phyloP scores from a whole-genome alignment of 1,140 invertebrate species.

The Sycobia sp. region DNA sequence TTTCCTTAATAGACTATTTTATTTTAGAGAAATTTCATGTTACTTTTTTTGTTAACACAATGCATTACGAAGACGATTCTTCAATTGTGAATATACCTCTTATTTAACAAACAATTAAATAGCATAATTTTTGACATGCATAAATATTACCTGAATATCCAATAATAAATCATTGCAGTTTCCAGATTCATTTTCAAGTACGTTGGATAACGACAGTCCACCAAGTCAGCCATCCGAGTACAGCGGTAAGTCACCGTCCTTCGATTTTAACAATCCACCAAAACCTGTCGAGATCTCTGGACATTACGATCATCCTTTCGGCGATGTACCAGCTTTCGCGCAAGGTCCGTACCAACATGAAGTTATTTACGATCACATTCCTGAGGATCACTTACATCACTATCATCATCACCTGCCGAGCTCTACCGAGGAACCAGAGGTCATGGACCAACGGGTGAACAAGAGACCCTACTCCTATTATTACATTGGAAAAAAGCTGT shows the following conservation, averaged over 20 bases:
- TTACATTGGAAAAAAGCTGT: constrained; percentile 79
- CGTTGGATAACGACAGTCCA: constrained; percentile 2
- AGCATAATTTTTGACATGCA: constrained; percentile 31
- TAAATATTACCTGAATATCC: too few relatives aligned
- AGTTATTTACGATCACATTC: constrained; percentile 53
- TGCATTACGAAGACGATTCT: too few relatives aligned
- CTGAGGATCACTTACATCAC: constrained; percentile 56
- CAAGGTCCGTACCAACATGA: constrained; percentile 60
- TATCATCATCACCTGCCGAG: constrained; percentile 51
- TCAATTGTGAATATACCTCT: too few relatives aligned
- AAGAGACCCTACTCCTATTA: constrained; percentile 77
- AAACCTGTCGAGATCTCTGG: constrained; percentile 43
- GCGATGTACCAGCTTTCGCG: constrained; percentile 41
- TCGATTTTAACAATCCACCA: constrained; percentile 38
- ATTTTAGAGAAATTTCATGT: too few relatives aligned
- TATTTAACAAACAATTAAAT: constrained; percentile 17
- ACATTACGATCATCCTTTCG: constrained; percentile 37
- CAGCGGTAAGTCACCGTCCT: constrained; percentile 23
- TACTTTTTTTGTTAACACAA: too few relatives aligned
- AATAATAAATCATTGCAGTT: constrained; percentile 15
- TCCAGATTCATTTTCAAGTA: constrained; percentile 29
- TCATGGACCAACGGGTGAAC: constrained; percentile 71
- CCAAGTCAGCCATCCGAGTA: constrained; percentile 35
- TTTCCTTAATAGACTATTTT: too few relatives aligned
- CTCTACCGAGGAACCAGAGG: constrained; percentile 62